Base-by-base conservation (phyloP, 2,888 invertebrate species). In the Meiosimyza decipiens region DNA sequence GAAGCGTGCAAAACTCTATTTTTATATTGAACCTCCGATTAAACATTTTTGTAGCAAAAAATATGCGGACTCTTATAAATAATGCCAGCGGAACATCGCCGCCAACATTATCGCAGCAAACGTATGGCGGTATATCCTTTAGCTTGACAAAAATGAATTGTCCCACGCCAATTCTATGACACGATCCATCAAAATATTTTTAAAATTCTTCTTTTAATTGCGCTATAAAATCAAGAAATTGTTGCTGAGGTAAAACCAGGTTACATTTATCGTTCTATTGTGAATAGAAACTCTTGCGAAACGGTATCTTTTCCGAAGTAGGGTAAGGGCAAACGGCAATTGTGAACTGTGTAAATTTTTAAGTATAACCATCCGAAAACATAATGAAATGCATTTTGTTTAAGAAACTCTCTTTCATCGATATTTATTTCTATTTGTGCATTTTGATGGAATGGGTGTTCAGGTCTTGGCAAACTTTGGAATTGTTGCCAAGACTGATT, bases 311-410 rank as follows among this genome's bases (percentile, higher is more conserved):
- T 50, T 70, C 50, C 52, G 11, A 74, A 72, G 40, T 70, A 12
- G 2, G 72, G 70, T 13, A 72, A 16, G 70, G 66, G 13, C 22
- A 40, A 50, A 11, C 49, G 33, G 16, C 74, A 72, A 16, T 54
- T 73, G 28, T 74, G 70, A 6, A 54, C 12, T 47, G 52, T 33
- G 13, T 12, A 65, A 15, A 69, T 6, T 66, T 72, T 72, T n/a
- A 60, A 28, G 22, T 72, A 74, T 55, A 74, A 51, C 51, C 72
- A 70, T 7, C 74, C 70, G 18, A n/a, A 72, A 40, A 72, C 69
- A 18, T 72, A 67, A 13, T 59, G 62, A 54, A 71, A 71, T 1
- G 73, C 71, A 52, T 51, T 64, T 49, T 13, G 11, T 40, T 47
- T 49, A 3, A 69, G 33, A 18, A 67, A 40, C 5, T 57, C 16